Percentiles rank a stretch among this genome's conserved stretches.
phyloP scores from a whole-genome alignment of 2,113 vertebrate species.

The Brachionichthys hirsutus region DNA sequence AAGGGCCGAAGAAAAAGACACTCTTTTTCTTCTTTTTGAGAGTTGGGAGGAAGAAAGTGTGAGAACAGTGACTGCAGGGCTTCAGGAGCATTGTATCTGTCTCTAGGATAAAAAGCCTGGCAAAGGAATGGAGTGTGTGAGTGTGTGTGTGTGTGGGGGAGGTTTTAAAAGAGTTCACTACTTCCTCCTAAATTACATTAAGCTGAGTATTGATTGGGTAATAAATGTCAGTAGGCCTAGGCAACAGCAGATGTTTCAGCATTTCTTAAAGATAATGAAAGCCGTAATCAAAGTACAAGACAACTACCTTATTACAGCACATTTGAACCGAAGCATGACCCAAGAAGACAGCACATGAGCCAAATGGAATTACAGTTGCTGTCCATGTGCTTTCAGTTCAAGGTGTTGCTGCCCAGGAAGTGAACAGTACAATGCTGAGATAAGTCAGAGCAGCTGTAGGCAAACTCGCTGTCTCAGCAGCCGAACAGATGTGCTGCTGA shows the following conservation, averaged over 20 bases:
- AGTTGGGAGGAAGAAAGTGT: conserved; percentile 58
- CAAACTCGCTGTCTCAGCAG: conserved; percentile 56
- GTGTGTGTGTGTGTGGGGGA: conserved; percentile 5
- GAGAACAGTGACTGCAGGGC: conserved; percentile 70
- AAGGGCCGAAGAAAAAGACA: conserved; percentile 46
- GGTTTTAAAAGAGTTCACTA: conserved; percentile 60
- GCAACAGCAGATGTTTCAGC: conserved; percentile 54
- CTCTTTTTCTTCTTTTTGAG: conserved; percentile 35
- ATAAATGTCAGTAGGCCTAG: conserved; percentile 56
- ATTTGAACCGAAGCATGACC: conserved; percentile 33
- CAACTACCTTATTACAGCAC: conserved; percentile 47
- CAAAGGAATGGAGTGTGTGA: conserved; percentile 42
- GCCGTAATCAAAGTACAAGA: conserved; percentile 49
- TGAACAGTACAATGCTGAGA: conserved; percentile 23
- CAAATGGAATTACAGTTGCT: conserved; percentile 5
- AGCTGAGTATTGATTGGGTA: conserved; percentile 70
- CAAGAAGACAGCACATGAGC: conserved; percentile 15
- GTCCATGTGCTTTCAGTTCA: conserved; percentile 4
- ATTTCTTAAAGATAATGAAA: conserved; percentile 48
- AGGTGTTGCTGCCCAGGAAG: not conserved
- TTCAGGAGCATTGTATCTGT: conserved; percentile 72
- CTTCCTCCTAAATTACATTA: conserved; percentile 73
- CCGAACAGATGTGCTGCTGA: conserved; percentile 50
- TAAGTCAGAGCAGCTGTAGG: conserved; percentile 29
- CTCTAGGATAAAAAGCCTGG: conserved; percentile 69